Conservation (phyloP, 2,113 vertebrate species). For the Arvicanthis niloticus region DNA sequence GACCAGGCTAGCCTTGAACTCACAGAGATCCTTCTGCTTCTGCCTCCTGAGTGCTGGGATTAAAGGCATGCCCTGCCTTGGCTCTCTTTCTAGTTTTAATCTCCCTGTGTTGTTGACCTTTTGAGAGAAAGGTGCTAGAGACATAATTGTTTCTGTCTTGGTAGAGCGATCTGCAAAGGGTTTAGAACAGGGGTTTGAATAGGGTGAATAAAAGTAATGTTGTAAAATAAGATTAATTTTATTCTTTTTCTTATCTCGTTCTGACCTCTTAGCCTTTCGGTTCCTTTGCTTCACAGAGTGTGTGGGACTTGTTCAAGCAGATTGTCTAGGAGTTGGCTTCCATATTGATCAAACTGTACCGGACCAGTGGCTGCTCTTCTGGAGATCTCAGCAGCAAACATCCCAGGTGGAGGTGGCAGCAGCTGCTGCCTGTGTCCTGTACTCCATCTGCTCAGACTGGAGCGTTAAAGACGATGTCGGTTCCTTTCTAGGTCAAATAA, state of each 20-base stretch:
- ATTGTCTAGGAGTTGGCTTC: background rate
- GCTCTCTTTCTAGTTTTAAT: background rate
- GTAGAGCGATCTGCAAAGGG: background rate
- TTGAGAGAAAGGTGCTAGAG: background rate
- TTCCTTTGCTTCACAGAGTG: background rate
- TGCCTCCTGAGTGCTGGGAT: no score
- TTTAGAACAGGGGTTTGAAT: background rate
- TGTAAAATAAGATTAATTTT: background rate
- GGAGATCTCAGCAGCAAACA: background rate
- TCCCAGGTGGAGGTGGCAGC: background rate
- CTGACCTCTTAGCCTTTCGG: background rate
- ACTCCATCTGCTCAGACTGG: background rate
- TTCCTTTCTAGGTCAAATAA: slow-evolving; percentile 12
- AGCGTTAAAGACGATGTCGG: background rate
- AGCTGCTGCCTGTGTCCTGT: background rate
- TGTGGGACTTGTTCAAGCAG: background rate
- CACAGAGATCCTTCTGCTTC: no score
- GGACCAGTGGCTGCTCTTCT: background rate
- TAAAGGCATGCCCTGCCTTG: no score
- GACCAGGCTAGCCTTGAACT: no score
- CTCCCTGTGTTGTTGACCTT: slow-evolving; percentile 17
- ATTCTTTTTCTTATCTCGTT: background rate
- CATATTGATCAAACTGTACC: background rate
- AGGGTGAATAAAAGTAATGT: background rate
- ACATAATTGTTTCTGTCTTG: background rate